Evolutionary conservation across 1,140 invertebrate species (phyloP).

Genomic region (Ectropis grisescens): DNA sequence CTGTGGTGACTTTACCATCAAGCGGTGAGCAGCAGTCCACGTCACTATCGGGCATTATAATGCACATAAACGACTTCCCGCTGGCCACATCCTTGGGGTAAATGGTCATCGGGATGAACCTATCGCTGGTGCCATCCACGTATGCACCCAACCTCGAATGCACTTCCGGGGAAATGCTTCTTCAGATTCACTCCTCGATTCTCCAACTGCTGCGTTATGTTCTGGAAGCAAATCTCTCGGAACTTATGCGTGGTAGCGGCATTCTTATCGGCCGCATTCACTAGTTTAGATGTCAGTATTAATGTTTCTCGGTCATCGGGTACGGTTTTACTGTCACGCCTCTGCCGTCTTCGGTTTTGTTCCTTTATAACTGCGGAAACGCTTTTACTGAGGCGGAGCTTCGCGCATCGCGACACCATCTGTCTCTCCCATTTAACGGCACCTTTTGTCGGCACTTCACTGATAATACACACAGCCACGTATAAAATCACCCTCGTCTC

Average conservation of each 20-base stretch:
- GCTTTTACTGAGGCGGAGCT: slow-evolving; percentile 78
- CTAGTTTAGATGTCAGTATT: slow-evolving; percentile 81
- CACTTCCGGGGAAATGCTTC: slow-evolving; percentile 87
- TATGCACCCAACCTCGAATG: slow-evolving; percentile 84
- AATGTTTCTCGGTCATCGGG: slow-evolving; percentile 75
- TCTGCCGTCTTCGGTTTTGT: slow-evolving; percentile 57
- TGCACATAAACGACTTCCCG: slow-evolving; percentile 90
- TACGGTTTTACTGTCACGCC: slow-evolving; percentile 61
- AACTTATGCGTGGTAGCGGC: slow-evolving; percentile 74
- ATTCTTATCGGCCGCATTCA: slow-evolving; percentile 64
- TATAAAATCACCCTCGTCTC: slow-evolving; percentile 88
- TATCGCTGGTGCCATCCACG: slow-evolving; percentile 83
- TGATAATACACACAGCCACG: slow-evolving; percentile 91
- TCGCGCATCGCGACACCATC: slow-evolving; percentile 86
- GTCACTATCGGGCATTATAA: slow-evolving; percentile 88
- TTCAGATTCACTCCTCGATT: slow-evolving; percentile 84
- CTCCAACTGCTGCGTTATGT: slow-evolving; percentile 84
- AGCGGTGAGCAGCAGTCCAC: slow-evolving; percentile 50
- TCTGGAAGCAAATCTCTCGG: slow-evolving; percentile 83
- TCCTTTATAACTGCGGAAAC: slow-evolving; percentile 64
- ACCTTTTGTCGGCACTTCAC: slow-evolving; percentile 85
- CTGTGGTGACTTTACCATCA: slow-evolving; percentile 48
- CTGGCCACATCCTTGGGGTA: slow-evolving; percentile 85
- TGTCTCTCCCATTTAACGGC: slow-evolving; percentile 91
- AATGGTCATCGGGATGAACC: slow-evolving; percentile 90